Evolutionary conservation across 2,888 invertebrate species (phyloP).

Genomic region (Pardosa pseudoannulata): DNA sequence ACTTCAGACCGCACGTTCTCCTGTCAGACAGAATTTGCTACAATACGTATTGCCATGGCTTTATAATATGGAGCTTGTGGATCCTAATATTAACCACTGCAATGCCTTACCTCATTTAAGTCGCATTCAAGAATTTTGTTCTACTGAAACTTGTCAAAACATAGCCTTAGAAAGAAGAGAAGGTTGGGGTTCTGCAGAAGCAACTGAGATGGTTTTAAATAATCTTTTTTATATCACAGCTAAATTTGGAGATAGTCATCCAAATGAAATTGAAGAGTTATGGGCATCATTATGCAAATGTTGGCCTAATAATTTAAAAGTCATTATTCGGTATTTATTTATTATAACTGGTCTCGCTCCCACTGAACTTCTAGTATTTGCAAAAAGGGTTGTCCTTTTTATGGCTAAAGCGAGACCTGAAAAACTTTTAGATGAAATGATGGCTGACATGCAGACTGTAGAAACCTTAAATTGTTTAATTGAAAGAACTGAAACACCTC

Average conservation of each 20-base stretch:
- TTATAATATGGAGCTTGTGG: slow-evolving; percentile 98
- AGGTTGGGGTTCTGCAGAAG: slow-evolving; percentile 98
- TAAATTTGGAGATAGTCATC: slow-evolving; percentile 97
- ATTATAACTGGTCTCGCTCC: slow-evolving; percentile 99
- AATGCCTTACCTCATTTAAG: slow-evolving; percentile 72
- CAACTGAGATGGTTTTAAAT: slow-evolving; percentile 99
- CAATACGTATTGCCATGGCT: slow-evolving; percentile 98
- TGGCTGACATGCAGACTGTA: slow-evolving; percentile 97
- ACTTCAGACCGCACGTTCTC: slow-evolving; percentile 95
- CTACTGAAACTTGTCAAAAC: slow-evolving; percentile 58
- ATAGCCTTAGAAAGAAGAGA: slow-evolving; percentile 79
- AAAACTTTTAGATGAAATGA: slow-evolving; percentile 95
- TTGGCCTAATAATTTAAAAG: slow-evolving; percentile 98
- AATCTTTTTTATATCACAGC: slow-evolving; percentile 99
- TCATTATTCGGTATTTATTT: slow-evolving; percentile 95
- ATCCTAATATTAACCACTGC: slow-evolving; percentile 91
- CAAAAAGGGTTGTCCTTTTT: slow-evolving; percentile 95
- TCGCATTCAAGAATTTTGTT: slow-evolving; percentile 72
- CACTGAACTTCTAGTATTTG: slow-evolving; percentile 91
- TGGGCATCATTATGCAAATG: slow-evolving; percentile 97
- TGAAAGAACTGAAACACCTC: slow-evolving; percentile 97
- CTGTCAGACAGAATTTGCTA: slow-evolving; percentile 92
- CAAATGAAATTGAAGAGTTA: slow-evolving; percentile 95
- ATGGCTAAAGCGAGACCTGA: slow-evolving; percentile 94
- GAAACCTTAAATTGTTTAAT: slow-evolving; percentile 97